Evolutionary conservation across 1,140 invertebrate genomes (phyloP).

Genomic region (Daktulosphaira vitifoliae): DNA sequence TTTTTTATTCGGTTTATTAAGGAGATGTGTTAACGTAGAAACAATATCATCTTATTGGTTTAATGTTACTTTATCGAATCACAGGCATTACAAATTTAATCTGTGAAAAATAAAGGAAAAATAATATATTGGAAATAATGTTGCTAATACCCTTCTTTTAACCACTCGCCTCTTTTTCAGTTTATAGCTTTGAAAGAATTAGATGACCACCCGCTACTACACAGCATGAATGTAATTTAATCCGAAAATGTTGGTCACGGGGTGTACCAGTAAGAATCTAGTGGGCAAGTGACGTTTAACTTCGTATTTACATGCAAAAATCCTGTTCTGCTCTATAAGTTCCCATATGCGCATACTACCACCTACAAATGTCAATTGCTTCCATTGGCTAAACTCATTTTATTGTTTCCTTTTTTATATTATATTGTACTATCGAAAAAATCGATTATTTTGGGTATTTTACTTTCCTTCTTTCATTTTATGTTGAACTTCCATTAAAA

Average conservation of each 20-base stretch:
- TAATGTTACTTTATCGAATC: no score
- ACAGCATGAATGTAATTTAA: conserved; percentile 6
- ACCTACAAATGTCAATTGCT: conserved; percentile 1
- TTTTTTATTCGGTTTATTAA: no score
- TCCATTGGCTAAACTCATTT: not conserved
- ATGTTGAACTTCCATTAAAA: no score
- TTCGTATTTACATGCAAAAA: not conserved
- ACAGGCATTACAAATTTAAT: no score
- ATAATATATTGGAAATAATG: not conserved
- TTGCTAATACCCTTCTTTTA: not conserved
- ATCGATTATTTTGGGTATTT: no score
- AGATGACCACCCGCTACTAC: not conserved
- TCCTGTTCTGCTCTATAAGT: not conserved
- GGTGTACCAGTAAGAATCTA: not conserved
- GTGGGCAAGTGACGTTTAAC: not conserved
- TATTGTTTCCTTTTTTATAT: conserved; percentile 8
- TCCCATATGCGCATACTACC: not conserved
- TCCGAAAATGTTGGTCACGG: not conserved
- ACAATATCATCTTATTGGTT: no score
- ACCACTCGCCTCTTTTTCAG: no score
- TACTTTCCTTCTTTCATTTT: no score
- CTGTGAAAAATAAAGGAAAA: no score
- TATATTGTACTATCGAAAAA: no score
- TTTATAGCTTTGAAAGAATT: no score
- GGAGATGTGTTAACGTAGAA: no score